phyloP scores from a whole-genome alignment of 2,113 vertebrate species.

The Meles meles region DNA sequence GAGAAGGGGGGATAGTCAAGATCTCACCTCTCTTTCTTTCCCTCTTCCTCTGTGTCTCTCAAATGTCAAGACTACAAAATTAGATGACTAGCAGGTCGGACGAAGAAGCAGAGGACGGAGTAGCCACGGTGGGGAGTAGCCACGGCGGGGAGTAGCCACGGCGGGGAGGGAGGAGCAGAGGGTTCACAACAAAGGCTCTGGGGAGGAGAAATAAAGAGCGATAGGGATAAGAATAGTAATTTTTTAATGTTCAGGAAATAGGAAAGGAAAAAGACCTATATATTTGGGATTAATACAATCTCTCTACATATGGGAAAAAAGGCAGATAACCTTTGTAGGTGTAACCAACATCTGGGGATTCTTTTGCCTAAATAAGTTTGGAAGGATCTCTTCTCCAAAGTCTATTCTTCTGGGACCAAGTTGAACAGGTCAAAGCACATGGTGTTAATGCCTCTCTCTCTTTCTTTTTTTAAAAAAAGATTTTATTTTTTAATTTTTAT shows the following conservation, averaged over 20 bases:
- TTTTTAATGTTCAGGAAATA: background rate
- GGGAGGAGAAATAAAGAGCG: background rate
- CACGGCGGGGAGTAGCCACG: rapidly evolving
- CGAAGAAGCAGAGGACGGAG: background rate
- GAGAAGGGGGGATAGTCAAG: background rate
- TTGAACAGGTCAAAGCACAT: background rate
- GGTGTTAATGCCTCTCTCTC: background rate
- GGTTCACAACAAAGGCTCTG: background rate
- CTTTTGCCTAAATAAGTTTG: background rate
- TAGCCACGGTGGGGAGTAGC: rapidly evolving
- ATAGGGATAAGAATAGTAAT: background rate
- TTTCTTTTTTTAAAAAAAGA: background rate
- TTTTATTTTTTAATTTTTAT: background rate
- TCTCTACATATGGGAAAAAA: background rate
- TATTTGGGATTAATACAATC: background rate
- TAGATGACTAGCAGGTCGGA: background rate
- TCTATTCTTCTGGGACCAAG: background rate
- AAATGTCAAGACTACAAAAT: background rate
- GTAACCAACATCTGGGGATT: background rate
- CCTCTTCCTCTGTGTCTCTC: background rate
- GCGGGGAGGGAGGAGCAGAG: too few relatives aligned
- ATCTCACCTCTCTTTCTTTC: background rate
- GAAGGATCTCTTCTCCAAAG: background rate
- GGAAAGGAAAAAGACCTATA: background rate
- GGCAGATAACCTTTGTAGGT: background rate